phyloP scores from a whole-genome alignment of 1,140 invertebrate species.

The Macrostomum lignano region DNA sequence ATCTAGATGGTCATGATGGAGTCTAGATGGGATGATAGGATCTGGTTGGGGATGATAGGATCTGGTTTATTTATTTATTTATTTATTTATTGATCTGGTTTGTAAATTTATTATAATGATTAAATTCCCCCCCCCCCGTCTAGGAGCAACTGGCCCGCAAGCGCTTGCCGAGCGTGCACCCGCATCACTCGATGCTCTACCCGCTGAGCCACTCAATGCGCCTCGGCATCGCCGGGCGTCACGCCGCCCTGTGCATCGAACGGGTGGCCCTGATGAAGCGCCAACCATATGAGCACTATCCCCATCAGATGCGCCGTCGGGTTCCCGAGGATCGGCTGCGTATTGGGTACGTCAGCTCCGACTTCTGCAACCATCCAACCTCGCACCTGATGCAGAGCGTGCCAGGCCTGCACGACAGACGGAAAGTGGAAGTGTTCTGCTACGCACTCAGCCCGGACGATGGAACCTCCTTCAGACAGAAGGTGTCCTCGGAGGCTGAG shows the following conservation, averaged over 20 bases:
- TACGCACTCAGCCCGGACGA: constrained; percentile 86
- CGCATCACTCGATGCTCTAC: constrained; percentile 98
- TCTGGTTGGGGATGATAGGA: too few species aligned
- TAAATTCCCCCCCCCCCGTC: too few species aligned
- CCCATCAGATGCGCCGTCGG: constrained; percentile 32
- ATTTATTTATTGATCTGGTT: too few species aligned
- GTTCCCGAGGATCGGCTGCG: constrained; percentile 37
- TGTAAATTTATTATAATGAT: too few species aligned
- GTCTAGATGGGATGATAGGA: too few species aligned
- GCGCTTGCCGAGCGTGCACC: constrained; percentile 79
- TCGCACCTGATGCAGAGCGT: constrained; percentile 98
- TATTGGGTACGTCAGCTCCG: constrained; percentile 89
- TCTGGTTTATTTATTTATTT: too few species aligned
- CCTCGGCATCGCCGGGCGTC: constrained; percentile 70
- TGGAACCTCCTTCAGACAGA: constrained; percentile 76
- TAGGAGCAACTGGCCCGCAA: constrained; percentile 79
- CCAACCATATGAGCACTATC: constrained; percentile 41
- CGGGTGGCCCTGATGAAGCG: constrained; percentile 37
- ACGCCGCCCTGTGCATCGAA: constrained; percentile 82
- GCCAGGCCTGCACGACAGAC: constrained; percentile 64
- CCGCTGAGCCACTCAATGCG: constrained; percentile 70
- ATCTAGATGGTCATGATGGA: too few species aligned
- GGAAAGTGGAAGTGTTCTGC: constrained; percentile 51
- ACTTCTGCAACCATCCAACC: constrained; percentile 97
- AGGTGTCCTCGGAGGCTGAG: constrained; percentile 69